Percentiles rank a stretch among this genome's conserved stretches.
Evolutionary conservation across 2,113 vertebrate species (phyloP).

Genomic region (Electrona antarctica): DNA sequence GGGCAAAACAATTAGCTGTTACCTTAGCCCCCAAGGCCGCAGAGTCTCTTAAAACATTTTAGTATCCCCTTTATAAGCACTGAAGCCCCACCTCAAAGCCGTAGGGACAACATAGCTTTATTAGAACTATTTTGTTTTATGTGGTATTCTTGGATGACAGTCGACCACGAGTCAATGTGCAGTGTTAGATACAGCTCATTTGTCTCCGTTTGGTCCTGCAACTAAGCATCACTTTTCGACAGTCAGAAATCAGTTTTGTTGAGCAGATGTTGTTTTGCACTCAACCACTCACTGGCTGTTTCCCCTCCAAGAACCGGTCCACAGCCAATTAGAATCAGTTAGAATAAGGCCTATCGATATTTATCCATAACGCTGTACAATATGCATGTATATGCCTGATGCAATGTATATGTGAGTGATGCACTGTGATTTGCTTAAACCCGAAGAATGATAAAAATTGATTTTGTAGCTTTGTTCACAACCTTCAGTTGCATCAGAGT

Average conservation of each 20-base stretch:
- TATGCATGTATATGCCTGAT: conserved; percentile 21
- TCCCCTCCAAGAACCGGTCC: conserved; percentile 37
- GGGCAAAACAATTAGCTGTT: conserved; percentile 77
- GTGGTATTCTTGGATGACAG: conserved; percentile 76
- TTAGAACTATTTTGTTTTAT: conserved; percentile 76
- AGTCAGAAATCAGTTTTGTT: conserved; percentile 48
- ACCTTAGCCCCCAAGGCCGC: conserved; percentile 66
- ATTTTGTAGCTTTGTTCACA: conserved; percentile 25
- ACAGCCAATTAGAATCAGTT: too few species aligned
- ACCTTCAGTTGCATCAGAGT: conserved; percentile 8
- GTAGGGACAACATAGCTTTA: conserved; percentile 65
- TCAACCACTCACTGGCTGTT: conserved; percentile 54
- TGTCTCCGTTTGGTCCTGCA: conserved; percentile 59
- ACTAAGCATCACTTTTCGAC: conserved; percentile 32
- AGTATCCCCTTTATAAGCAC: conserved; percentile 72
- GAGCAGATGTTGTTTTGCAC: conserved; percentile 63
- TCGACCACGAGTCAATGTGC: conserved; percentile 64
- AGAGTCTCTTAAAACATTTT: conserved; percentile 69
- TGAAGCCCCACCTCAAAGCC: conserved; percentile 60
- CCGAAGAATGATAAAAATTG: not conserved
- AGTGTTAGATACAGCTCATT: conserved; percentile 72
- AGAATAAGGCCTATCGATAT: conserved; percentile 36
- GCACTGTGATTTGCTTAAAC: conserved; percentile 10
- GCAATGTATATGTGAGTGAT: conserved; percentile 35
- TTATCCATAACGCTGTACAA: conserved; percentile 6